phyloP scores from a whole-genome alignment of 2,888 invertebrate species.

The Chalcis sispes region DNA sequence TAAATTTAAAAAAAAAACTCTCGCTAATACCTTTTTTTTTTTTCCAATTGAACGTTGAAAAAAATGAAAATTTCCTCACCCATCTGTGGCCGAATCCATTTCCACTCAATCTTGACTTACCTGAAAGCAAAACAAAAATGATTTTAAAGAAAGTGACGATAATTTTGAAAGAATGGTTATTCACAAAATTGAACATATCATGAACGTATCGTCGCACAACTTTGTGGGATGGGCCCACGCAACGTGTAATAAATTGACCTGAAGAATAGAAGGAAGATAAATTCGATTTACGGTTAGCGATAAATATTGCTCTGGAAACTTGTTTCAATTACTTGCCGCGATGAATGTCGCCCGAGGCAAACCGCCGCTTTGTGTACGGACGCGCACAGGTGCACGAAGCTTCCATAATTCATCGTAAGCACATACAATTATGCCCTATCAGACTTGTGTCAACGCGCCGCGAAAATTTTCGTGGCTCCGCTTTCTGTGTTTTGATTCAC shows the following conservation, averaged over 20 bases:
- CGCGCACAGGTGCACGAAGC: slow-evolving; percentile 25
- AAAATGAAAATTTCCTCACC: slow-evolving; percentile 2
- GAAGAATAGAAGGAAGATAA: slow-evolving; percentile 63
- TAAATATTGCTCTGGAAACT: slow-evolving; percentile 66
- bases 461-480: slow-evolving; percentile 11
- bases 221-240: slow-evolving; percentile 63
- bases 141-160: background rate
- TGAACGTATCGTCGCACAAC: slow-evolving; percentile 23
- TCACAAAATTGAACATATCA: slow-evolving; percentile 12
- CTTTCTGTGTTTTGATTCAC: background rate
- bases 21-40: slow-evolving; percentile 33
- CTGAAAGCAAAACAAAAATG: background rate
- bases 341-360: slow-evolving; percentile 60
- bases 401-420: slow-evolving; percentile 40
- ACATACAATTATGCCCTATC: slow-evolving; percentile 38
- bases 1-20: slow-evolving; percentile 36
- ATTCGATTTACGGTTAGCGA: slow-evolving; percentile 66
- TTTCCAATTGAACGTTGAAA: slow-evolving; percentile 16
- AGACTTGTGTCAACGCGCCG: slow-evolving; percentile 29
- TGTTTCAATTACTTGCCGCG: slow-evolving; percentile 67
- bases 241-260: slow-evolving; percentile 66
- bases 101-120: background rate
- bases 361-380: slow-evolving; percentile 54
- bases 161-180: background rate
- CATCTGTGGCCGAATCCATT: background rate